phyloP scores from a whole-genome alignment of 2,797 vertebrate species.

The Trachurus trachurus region DNA sequence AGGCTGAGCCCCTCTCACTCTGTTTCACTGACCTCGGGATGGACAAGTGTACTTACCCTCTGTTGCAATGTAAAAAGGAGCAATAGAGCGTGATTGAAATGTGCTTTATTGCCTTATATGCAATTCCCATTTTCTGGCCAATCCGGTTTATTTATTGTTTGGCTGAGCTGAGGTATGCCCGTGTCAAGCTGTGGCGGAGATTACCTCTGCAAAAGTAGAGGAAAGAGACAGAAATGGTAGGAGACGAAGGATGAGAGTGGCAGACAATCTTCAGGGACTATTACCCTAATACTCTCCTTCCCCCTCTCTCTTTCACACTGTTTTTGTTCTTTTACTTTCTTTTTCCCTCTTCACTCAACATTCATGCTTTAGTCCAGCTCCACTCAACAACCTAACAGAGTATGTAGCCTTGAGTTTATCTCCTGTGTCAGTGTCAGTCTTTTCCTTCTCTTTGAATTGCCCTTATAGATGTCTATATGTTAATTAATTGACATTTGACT shows the following conservation, averaged over 20 bases:
- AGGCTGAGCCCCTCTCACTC: slow-evolving; percentile 35
- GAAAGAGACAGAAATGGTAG: slow-evolving; percentile 53
- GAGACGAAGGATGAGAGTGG: slow-evolving; percentile 52
- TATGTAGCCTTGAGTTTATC: not conserved
- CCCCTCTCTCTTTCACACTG: slow-evolving; percentile 20
- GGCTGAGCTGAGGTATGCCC: slow-evolving; percentile 73
- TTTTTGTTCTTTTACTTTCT: slow-evolving; percentile 49
- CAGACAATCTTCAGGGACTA: slow-evolving; percentile 72
- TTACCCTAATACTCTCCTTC: slow-evolving; percentile 59
- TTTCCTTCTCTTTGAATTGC: not conserved
- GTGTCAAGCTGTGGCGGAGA: slow-evolving; percentile 72
- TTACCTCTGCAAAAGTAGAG: slow-evolving; percentile 77
- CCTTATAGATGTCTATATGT: not conserved
- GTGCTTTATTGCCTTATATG: slow-evolving; percentile 86
- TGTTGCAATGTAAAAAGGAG: slow-evolving; percentile 62
- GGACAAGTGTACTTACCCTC: slow-evolving; percentile 74
- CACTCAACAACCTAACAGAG: slow-evolving; percentile 14
- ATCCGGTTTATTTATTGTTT: slow-evolving; percentile 86
- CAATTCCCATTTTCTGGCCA: slow-evolving; percentile 83
- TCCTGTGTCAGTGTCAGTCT: slow-evolving; percentile 16
- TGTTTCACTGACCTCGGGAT: slow-evolving; percentile 77
- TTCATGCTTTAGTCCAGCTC: slow-evolving; percentile 28
- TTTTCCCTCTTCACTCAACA: slow-evolving; percentile 21
- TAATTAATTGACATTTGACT: not conserved
- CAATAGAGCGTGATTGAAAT: slow-evolving; percentile 82